phyloP scores from a whole-genome alignment of 2,888 invertebrate genomes.

The Andricus curvator region DNA sequence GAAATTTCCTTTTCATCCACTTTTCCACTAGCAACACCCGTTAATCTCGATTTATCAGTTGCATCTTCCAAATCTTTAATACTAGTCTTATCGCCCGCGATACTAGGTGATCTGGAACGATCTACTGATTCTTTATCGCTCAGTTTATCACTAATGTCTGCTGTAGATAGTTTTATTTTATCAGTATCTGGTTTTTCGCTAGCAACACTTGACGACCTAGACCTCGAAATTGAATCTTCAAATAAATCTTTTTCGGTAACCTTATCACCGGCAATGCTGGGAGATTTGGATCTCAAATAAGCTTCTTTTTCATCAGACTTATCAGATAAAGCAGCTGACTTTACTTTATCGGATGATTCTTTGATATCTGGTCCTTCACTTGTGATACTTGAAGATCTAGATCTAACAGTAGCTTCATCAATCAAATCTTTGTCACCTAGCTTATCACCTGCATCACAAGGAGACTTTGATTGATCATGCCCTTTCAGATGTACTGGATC shows the following conservation, averaged over 20 bases:
- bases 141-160: too few relatives aligned
- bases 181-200: too few relatives aligned
- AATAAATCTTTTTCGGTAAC: too few relatives aligned
- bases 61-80: conserved; percentile 8
- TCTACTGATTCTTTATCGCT: background rate
- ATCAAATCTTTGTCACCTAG: conserved; percentile 40
- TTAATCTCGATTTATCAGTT: conserved; percentile 45
- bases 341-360: conserved; percentile 32
- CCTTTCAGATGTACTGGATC: background rate
- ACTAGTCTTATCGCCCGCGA: conserved; percentile 40
- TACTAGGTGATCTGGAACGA: conserved; percentile 46
- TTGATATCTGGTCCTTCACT: conserved; percentile 26
- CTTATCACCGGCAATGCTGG: too few relatives aligned
- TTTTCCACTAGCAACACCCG: conserved; percentile 45
- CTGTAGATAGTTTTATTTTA: too few relatives aligned
- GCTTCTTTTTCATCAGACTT: conserved; percentile 16
- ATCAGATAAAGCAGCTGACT: conserved; percentile 10
- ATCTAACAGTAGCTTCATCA: conserved; percentile 44
- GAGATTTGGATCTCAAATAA: background rate
- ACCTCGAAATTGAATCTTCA: too few relatives aligned
- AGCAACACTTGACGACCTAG: too few relatives aligned
- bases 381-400: conserved; percentile 49
- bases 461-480: conserved; percentile 37
- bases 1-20: conserved; percentile 40
- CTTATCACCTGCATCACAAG: conserved; percentile 42